Base-by-base conservation (phyloP, 2,888 invertebrate species). In the Odontocolon sp. region DNA sequence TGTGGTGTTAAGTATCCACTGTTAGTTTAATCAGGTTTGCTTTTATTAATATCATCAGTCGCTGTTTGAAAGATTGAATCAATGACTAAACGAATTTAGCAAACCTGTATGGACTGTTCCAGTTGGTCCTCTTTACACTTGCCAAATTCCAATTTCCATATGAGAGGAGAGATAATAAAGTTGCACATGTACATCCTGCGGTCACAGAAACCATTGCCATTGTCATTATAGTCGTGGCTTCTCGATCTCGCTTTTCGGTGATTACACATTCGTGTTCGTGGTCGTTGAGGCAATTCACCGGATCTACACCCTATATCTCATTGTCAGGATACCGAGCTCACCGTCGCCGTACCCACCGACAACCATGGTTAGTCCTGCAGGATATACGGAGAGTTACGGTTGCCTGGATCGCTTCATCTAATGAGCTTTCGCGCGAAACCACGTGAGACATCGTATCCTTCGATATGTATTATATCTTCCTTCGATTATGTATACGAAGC, bases 351-450 rank as follows among this genome's bases (percentile, higher is more conserved):
- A n/a, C 28, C 52, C 33, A 47, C 50, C 47, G 33, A 56, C 61
- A 31, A 33, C 63, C 40, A n/a, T n/a, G n/a, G n/a, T n/a, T n/a
- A n/a, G n/a, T n/a, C n/a, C n/a, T n/a, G n/a, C n/a, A 45, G 50
- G 68, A 56, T 57, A 64, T 50, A 63, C 61, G 56, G 8, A 28
- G 67, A 67, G 56, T 45, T 42, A 56, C 54, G 56, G 56, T 56
- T 57, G 63, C 56, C 68, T 52, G 40, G 38, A 57, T 66, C 57
- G 52, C 52, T 47, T 50, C 47, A 33, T 38, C 42, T 78, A 78
- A 78, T 71, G 38, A 75, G 75, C 68, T 68, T 63, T 21, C 63
- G 45, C 67, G 54, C 64, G 50, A 57, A 75, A 52, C 31, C 78
- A 64, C 57, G 40, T 33, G 36, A 57, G 50, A 64, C 50, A 36